Percentiles rank a stretch among this genome's conserved stretches.
These are phyloP conservation scores for Cassiopea xamachana DNA, from an alignment of 30 jellyfish, hydroid and myxozoan genomes.

Conservation along the genomic window DNA sequence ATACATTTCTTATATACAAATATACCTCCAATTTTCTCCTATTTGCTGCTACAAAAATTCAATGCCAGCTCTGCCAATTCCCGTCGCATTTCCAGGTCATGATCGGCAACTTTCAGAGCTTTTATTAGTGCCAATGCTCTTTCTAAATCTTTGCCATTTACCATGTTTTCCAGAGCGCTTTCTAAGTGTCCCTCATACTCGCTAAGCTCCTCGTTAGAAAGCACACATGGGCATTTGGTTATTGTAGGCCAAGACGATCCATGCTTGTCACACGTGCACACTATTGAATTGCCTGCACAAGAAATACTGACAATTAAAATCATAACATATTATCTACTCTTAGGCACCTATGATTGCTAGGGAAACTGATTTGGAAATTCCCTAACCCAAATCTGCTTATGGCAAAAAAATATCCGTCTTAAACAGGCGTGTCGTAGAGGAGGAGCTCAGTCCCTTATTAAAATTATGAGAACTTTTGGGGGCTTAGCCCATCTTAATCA, in stretches of 20 bases:
- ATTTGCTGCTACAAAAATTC: too few relatives aligned
- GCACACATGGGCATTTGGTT: constrained; percentile 15
- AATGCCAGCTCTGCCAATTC: not conserved
- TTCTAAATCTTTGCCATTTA: not conserved
- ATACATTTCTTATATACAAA: too few relatives aligned
- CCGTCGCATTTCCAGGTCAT: constrained; percentile 36
- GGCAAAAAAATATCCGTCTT: too few relatives aligned
- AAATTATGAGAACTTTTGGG: too few relatives aligned
- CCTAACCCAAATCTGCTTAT: too few relatives aligned
- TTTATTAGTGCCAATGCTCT: constrained; percentile 3
- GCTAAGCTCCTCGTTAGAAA: not conserved
- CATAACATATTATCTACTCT: too few relatives aligned
- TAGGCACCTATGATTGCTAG: too few relatives aligned
- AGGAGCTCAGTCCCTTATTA: too few relatives aligned
- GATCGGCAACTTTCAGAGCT: constrained; percentile 47
- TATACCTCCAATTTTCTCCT: too few relatives aligned
- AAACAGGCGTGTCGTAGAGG: too few relatives aligned
- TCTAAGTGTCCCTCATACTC: constrained; percentile 10
- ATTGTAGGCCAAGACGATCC: not conserved
- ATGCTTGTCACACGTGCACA: constrained; percentile 26
- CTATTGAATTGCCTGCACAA: not conserved
- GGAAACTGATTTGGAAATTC: too few relatives aligned
- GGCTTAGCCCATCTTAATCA: too few relatives aligned
- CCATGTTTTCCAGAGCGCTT: not conserved
- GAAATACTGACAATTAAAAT: not conserved